A percentile compares a stretch with the other conserved stretches of the same genome.
phyloP scores from a whole-genome alignment of 2,888 invertebrate species.

The Temnothorax unifasciatus region DNA sequence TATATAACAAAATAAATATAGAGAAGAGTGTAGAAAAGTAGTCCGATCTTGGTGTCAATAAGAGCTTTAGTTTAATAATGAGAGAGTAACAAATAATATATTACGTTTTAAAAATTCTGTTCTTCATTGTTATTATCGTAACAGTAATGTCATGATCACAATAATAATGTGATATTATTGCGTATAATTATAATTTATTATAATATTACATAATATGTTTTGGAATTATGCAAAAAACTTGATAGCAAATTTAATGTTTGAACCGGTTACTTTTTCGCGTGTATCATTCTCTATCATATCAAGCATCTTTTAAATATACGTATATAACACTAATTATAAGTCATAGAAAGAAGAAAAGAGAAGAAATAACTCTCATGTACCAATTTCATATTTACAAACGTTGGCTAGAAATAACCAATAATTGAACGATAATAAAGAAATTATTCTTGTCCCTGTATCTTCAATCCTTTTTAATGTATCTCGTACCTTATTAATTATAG shows the following conservation, averaged over 20 bases:
- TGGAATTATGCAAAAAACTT: background rate
- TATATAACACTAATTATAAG: background rate
- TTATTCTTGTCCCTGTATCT: background rate
- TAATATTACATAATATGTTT: background rate
- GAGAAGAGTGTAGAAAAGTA: background rate
- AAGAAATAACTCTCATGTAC: background rate
- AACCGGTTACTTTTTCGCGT: background rate
- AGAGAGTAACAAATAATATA: background rate
- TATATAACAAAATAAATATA: background rate
- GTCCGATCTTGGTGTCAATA: background rate
- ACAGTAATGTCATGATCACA: background rate
- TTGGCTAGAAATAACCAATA: background rate
- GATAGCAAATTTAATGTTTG: background rate
- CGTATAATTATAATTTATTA: background rate
- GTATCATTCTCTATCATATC: background rate
- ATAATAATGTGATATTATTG: background rate
- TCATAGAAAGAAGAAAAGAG: background rate
- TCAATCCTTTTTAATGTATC: background rate
- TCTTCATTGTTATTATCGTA: background rate
- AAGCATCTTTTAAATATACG: background rate
- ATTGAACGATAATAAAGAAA: background rate
- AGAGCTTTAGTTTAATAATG: background rate
- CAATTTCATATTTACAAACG: background rate
- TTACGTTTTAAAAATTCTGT: background rate
- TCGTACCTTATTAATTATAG: background rate